Conservation (phyloP, 2,797 vertebrate species). For the Gymnopithys bicolor region DNA sequence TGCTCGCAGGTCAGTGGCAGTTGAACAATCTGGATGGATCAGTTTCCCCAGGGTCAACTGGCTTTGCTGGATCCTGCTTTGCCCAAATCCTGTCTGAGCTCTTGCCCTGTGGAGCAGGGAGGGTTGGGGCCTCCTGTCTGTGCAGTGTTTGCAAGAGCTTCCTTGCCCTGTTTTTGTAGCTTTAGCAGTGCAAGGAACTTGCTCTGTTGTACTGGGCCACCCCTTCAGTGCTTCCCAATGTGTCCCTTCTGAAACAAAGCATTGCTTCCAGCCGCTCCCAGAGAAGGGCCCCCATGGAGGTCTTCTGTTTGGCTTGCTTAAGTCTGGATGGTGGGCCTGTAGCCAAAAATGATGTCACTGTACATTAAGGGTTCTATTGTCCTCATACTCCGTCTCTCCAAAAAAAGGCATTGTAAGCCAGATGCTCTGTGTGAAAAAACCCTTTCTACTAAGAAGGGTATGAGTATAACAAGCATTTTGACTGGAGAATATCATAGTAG, state of each 20-base stretch:
- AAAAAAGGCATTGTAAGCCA: background rate
- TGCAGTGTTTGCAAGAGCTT: background rate
- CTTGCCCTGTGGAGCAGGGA: background rate
- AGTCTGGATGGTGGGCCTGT: background rate
- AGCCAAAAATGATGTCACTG: conserved; percentile 43
- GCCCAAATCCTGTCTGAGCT: background rate
- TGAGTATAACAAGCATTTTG: background rate
- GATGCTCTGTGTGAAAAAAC: background rate
- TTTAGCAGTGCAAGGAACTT: background rate
- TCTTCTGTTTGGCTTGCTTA: background rate
- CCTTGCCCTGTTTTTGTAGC: background rate
- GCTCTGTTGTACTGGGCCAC: background rate
- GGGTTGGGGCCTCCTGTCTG: background rate
- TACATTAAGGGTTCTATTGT: conserved; percentile 27
- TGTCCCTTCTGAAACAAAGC: background rate
- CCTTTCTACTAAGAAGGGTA: background rate
- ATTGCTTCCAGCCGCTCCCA: background rate
- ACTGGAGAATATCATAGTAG: background rate
- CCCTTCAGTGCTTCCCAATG: rapidly evolving
- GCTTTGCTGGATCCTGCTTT: conserved; percentile 36
- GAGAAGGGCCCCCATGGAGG: background rate
- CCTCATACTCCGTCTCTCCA: background rate
- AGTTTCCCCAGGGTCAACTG: conserved; percentile 28
- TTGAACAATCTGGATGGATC: conserved; percentile 34
- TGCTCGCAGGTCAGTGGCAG: background rate